Base-by-base conservation (phyloP, 2,113 vertebrate species). In the Sylvia atricapilla region DNA sequence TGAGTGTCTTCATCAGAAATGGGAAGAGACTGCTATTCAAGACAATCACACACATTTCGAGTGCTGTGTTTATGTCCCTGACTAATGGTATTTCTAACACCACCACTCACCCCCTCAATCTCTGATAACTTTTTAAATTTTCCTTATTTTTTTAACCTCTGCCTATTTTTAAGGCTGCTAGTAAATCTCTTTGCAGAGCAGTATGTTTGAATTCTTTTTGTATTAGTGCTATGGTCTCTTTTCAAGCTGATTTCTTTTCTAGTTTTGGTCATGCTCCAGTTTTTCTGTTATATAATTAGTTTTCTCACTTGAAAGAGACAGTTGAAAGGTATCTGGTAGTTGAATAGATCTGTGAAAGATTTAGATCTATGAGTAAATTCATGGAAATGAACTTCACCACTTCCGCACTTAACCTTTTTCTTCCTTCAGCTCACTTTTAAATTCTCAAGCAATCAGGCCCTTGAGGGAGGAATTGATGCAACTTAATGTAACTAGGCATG, bases 71-170 rank as follows among this genome's bases (percentile, higher is more conserved):
- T 83, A 16, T 59, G 31, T 43, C 31, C 33, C 41, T 72, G 62
- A 12, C 33, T 83, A 55, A 15, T 53, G 37, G 11, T n/a, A 27
- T 58, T 90, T 87, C 43, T 28, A 22, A 14, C 15, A 13, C 19
- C n/a, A 19, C 5, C 11, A 18, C 25, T 44, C 31, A 17, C 0
- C 7, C 14, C 4, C 6, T 31, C 3, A 12, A 2, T 30, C 4
- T 69, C 11, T 41, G 17, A 11, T 79, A 73, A 41, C 35, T 63
- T 83, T 41, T 13, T 2, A 27, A 55, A 17, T 8, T 56, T 47
- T 53, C 10, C 4, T 7, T 28, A 37, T 60, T n/a, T 55, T 62
- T 5, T 67, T 20, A 10, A 20, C 10, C 9, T 63, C 17, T 82
- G 24, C 14, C 10, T n/a, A 1, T 49, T 33, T 27, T 2, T 6